Percentiles rank a stretch among this genome's conserved stretches.
Evolutionary conservation across 1,140 invertebrate species (phyloP).

Genomic region (Zophobas atratus): DNA sequence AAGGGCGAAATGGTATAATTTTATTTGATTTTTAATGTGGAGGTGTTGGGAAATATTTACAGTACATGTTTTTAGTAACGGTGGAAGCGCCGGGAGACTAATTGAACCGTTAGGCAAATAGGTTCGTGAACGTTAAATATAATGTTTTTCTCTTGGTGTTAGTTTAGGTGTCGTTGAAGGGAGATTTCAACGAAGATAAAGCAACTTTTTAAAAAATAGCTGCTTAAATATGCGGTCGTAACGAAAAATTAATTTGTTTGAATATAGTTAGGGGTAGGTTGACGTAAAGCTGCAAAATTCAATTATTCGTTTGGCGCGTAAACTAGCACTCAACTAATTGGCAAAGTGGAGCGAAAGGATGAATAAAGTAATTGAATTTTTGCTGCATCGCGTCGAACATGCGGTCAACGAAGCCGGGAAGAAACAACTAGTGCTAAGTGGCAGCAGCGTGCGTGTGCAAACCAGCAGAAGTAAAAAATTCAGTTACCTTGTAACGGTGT

Average conservation of each 20-base stretch:
- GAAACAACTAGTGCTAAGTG: constrained; percentile 19
- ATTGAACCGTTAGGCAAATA: neutral
- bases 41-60: too few relatives aligned
- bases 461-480: constrained; percentile 12
- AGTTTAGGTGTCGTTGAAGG: neutral
- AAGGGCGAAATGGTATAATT: too few relatives aligned
- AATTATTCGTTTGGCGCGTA: neutral
- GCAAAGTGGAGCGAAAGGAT: constrained; percentile 11
- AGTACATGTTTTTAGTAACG: neutral
- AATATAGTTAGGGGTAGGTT: neutral
- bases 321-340: constrained; percentile 30
- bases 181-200: too few relatives aligned
- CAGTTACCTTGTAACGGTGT: constrained; percentile 44
- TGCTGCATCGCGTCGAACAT: constrained; percentile 33
- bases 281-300: constrained; percentile 1
- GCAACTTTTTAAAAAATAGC: too few relatives aligned
- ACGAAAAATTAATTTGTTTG: neutral
- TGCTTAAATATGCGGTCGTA: neutral
- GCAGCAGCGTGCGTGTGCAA: neutral
- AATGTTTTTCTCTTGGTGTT: too few relatives aligned
- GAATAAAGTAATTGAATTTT: constrained; percentile 40
- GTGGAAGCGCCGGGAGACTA: constrained; percentile 18
- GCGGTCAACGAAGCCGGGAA: constrained; percentile 36
- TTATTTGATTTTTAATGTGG: too few relatives aligned
- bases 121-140: too few relatives aligned